Base-by-base conservation (phyloP, 2,888 invertebrate species). In the Dolichopus griseipennis region DNA sequence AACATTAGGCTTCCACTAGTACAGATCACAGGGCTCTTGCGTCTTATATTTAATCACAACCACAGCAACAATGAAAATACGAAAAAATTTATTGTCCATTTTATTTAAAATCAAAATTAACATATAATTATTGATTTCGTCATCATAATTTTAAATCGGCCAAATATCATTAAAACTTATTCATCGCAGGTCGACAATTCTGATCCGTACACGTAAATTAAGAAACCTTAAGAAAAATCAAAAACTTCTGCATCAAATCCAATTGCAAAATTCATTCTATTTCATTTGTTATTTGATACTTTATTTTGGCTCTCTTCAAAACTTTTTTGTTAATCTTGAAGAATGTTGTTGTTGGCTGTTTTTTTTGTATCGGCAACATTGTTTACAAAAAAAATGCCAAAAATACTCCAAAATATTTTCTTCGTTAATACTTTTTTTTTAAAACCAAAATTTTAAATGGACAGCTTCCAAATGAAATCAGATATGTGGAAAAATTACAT, bases 391-490 rank as follows among this genome's bases (percentile, higher is more conserved):
- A 52, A 52, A 52, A 52, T 18, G 18, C 2, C 2, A 37, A 37
- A 12, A 37, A 27, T 5, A 2, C 5, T 9, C 41, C 1, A 12
- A 15, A 41, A 12, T 41, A 41, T 12, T 9, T 41, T 15, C 15
- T 41, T 41, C 8, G 41, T 4, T 15, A 5, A 6, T 41, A 6
- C 8, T 12, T 41, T 41, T 12, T 9, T 52, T 52, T 52, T 6
- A 9, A 10, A 52, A 12, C 9, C 52, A 52, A 18, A 52, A 41
- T 41, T 15, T 52, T 52, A 52, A 52, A 52, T 52, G 18, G 52
- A 52, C 52, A 52, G 15, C 52, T 52, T 52, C 52, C 52, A 52
- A 52, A 52, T 52, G 52, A 52, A 52, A 52, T 52, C 52, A 52
- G 52, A 52, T 52, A 52, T n/a, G 52, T 52, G 52, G 52, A 52